Evolutionary conservation across 2,113 vertebrate genomes (phyloP).

Genomic region (Chascanopsetta lugubris): DNA sequence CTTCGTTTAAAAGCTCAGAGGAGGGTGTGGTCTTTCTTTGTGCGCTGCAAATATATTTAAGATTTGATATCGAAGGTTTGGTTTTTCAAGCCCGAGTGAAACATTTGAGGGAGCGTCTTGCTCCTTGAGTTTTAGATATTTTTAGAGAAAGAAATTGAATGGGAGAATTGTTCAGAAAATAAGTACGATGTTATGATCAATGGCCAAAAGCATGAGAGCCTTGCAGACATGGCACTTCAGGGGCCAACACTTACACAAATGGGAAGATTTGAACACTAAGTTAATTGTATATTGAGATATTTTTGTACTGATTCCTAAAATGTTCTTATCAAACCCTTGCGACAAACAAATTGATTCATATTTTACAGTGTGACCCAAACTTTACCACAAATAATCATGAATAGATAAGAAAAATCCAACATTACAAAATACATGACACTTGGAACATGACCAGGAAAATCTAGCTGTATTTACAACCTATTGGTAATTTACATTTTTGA

Average conservation of each 20-base stretch:
- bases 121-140: constrained; percentile 1
- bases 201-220: background rate
- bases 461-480: too few relatives aligned
- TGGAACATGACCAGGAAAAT: too few relatives aligned
- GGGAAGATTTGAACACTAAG: too few relatives aligned
- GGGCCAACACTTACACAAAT: background rate
- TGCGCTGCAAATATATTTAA: background rate
- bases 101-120: constrained; percentile 36
- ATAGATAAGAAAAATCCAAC: background rate
- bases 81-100: constrained; percentile 40
- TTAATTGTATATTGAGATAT: background rate
- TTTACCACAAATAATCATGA: too few relatives aligned
- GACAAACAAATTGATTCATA: too few relatives aligned
- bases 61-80: background rate
- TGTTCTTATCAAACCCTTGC: background rate
- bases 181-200: background rate
- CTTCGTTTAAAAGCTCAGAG: background rate
- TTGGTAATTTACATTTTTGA: too few relatives aligned
- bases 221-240: background rate
- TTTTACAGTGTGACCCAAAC: too few relatives aligned
- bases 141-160: background rate
- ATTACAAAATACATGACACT: background rate
- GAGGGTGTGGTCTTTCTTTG: constrained; percentile 3
- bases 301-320: background rate
- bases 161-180: background rate